Conservation (phyloP, 2,797 vertebrate species). For the Danio aesculapii region DNA sequence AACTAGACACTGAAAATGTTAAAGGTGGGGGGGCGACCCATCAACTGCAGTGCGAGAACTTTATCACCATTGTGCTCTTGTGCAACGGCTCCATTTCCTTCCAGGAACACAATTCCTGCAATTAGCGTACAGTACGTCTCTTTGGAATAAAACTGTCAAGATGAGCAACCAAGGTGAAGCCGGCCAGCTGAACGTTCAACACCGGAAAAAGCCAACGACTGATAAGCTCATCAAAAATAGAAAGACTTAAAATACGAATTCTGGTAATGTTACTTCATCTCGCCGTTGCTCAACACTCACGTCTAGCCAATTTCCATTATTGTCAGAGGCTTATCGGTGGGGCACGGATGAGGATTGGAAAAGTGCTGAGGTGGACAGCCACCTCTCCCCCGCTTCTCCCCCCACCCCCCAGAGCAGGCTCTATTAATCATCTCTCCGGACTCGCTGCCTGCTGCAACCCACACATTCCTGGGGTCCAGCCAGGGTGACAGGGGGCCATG, state of each 20-base stretch:
- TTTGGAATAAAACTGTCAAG: slow-evolving; percentile 38
- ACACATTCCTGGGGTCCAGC: slow-evolving; percentile 78
- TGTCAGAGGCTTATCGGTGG: slow-evolving; percentile 78
- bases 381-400: slow-evolving; percentile 68
- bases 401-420: slow-evolving; percentile 60
- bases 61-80: slow-evolving; percentile 29
- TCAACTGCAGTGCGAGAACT: slow-evolving; percentile 12
- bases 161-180: slow-evolving; percentile 19
- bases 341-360: slow-evolving; percentile 77
- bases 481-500: slow-evolving; percentile 76
- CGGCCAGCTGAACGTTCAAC: slow-evolving; percentile 31
- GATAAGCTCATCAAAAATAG: slow-evolving; percentile 77
- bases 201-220: neutral
- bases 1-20: neutral
- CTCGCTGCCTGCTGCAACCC: slow-evolving; percentile 56
- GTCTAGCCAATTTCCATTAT: slow-evolving; percentile 78
- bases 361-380: slow-evolving; percentile 83
- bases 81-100: slow-evolving; percentile 22
- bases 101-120: slow-evolving; percentile 10
- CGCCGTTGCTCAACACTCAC: slow-evolving; percentile 78
- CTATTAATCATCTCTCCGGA: slow-evolving; percentile 73
- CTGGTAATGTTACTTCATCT: slow-evolving; percentile 72
- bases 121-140: slow-evolving; percentile 13
- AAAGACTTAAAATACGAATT: slow-evolving; percentile 79
- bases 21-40: neutral